A percentile compares a stretch with the other conserved stretches of the same genome.
Conservation (phyloP, 92 coral and sea anemone genomes). For the Umimayanthus kanabou region DNA sequence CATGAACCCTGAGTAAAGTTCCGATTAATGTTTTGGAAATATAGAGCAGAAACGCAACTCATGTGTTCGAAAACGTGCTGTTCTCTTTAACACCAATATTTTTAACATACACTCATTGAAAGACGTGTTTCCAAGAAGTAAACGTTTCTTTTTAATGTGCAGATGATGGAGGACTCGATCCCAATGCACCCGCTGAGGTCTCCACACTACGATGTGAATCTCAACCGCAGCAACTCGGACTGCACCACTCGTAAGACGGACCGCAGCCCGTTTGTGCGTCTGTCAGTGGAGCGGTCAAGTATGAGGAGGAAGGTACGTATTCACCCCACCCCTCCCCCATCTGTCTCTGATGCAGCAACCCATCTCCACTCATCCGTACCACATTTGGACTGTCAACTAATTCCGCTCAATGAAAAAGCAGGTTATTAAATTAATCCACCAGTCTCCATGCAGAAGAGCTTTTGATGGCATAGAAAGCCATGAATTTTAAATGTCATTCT, state of each 20-base stretch:
- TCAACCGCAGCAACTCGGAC: conserved; percentile 98
- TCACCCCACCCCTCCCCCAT: no score
- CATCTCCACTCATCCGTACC: no score
- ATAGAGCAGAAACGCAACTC: not conserved
- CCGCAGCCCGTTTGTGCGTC: conserved; percentile 83
- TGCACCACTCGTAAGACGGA: conserved; percentile 94
- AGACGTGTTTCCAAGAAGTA: not conserved
- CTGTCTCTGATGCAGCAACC: no score
- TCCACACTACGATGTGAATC: conserved; percentile 78
- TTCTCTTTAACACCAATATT: not conserved
- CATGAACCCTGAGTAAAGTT: no score
- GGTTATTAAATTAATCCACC: no score
- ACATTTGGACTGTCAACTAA: no score
- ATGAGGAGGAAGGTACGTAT: conserved; percentile 69
- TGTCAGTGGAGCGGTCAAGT: conserved; percentile 88
- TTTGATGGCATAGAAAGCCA: no score
- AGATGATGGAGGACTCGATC: conserved; percentile 81
- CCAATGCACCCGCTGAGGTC: conserved; percentile 65
- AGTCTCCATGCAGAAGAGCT: no score
- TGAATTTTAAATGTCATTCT: no score
- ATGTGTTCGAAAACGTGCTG: not conserved
- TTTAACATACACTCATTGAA: not conserved
- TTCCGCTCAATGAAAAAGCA: no score
- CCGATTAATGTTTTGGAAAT: no score
- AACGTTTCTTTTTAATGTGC: conserved; percentile 6